A percentile compares a stretch with the other conserved stretches of the same genome.
Conservation (phyloP, 2,113 vertebrate genomes). For the Corydoras sp. region DNA sequence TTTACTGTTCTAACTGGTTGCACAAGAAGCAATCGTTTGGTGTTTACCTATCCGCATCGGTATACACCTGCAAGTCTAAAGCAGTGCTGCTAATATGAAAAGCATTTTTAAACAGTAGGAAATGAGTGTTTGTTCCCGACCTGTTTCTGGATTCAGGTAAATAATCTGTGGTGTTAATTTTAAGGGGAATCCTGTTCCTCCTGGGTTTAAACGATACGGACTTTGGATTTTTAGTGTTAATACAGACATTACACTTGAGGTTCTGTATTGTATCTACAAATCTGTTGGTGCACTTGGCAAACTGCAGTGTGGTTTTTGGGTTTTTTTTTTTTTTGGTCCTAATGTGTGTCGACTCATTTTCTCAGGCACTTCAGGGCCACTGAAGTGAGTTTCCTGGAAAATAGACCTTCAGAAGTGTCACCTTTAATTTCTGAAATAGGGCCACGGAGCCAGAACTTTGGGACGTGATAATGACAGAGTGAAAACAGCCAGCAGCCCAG, state of each 20-base stretch:
- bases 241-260: background rate
- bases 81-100: too few relatives aligned
- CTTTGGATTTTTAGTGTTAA: too few relatives aligned
- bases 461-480: constrained; percentile 13
- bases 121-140: too few relatives aligned
- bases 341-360: background rate
- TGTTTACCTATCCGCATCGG: too few relatives aligned
- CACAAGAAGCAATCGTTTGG: too few relatives aligned
- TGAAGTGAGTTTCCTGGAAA: background rate
- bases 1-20: too few relatives aligned
- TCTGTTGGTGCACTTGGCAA: background rate
- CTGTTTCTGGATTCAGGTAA: too few relatives aligned
- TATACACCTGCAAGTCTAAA: too few relatives aligned
- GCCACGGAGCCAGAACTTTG: constrained; percentile 2
- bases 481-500: constrained; percentile 9
- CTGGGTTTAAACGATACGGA: too few relatives aligned
- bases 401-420: constrained; percentile 17
- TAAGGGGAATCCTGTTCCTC: too few relatives aligned
- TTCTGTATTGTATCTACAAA: background rate
- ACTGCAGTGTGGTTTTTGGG: background rate
- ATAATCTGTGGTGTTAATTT: too few relatives aligned
- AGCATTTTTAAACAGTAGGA: too few relatives aligned
- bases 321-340: background rate
- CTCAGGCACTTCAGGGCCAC: background rate
- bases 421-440: constrained; percentile 20